A percentile compares a stretch with the other conserved stretches of the same genome.
These are phyloP conservation scores for Nowickia ferox DNA, from an alignment of 2,888 invertebrate species.

Conservation along the genomic window DNA sequence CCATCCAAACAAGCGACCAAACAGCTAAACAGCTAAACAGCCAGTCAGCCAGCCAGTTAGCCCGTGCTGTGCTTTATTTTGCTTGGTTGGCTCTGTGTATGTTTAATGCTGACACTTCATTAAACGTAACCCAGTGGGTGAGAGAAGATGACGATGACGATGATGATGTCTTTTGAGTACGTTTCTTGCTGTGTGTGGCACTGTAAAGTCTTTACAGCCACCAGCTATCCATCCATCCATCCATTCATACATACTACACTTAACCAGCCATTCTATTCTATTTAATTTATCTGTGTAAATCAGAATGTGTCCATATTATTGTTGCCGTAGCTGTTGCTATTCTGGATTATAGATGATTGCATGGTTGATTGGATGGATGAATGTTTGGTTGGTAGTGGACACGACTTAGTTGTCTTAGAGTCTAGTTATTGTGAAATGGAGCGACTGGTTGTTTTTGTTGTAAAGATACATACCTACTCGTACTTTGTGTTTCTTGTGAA, in stretches of 20 bases:
- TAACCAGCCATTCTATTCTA: slow-evolving; percentile 42
- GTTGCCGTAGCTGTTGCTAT: slow-evolving; percentile 33
- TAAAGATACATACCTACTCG: background rate
- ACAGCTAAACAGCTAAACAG: slow-evolving; percentile 12
- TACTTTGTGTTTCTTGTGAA: slow-evolving; percentile 9
- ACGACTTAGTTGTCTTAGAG: slow-evolving; percentile 32
- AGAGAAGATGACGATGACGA: slow-evolving; percentile 61
- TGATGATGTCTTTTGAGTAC: slow-evolving; percentile 35
- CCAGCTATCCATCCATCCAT: background rate
- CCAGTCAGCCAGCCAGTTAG: slow-evolving; percentile 34
- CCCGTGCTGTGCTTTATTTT: slow-evolving; percentile 41
- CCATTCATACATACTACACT: slow-evolving; percentile 33
- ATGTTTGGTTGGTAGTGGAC: slow-evolving; percentile 48
- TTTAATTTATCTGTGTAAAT: slow-evolving; percentile 45
- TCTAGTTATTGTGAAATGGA: slow-evolving; percentile 24
- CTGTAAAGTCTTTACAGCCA: slow-evolving; percentile 14
- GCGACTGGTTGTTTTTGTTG: background rate
- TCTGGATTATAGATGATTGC: slow-evolving; percentile 65
- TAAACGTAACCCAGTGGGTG: slow-evolving; percentile 68
- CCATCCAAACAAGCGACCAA: slow-evolving; percentile 8
- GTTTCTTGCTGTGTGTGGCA: slow-evolving; percentile 3
- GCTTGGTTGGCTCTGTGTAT: slow-evolving; percentile 57
- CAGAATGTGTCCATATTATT: slow-evolving; percentile 17
- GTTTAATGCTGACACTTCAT: slow-evolving; percentile 73
- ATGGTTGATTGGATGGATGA: slow-evolving; percentile 60